phyloP scores from a whole-genome alignment of 2,797 vertebrate species.

The Euthynnus affinis region DNA sequence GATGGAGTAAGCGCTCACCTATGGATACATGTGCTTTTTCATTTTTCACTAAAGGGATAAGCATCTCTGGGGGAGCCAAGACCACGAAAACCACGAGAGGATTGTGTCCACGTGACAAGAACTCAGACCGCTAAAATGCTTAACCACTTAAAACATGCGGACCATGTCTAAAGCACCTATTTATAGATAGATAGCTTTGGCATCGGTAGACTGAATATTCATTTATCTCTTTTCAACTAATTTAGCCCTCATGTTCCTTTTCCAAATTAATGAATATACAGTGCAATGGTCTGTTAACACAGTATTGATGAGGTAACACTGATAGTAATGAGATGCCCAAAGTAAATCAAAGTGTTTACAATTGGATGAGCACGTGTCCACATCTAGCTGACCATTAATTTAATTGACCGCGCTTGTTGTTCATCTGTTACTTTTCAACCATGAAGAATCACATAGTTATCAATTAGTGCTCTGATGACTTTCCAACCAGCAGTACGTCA shows the following conservation, averaged over 20 bases:
- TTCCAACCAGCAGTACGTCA: constrained; percentile 31
- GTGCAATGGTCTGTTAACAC: constrained; percentile 67
- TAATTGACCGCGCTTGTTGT: constrained; percentile 45
- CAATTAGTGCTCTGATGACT: constrained; percentile 28
- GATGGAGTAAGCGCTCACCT: constrained; percentile 33
- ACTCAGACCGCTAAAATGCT: not conserved
- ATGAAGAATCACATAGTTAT: constrained; percentile 27
- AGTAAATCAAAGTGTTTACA: constrained; percentile 65
- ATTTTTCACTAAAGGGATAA: constrained; percentile 1
- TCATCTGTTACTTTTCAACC: constrained; percentile 48
- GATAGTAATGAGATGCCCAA: constrained; percentile 59
- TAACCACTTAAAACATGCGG: constrained; percentile 30
- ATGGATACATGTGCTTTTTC: constrained; percentile 6
- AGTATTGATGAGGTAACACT: constrained; percentile 64
- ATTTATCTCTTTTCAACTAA: constrained; percentile 68
- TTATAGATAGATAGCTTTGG: constrained; percentile 48
- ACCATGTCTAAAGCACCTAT: constrained; percentile 45
- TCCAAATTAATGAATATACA: constrained; percentile 65
- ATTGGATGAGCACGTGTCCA: constrained; percentile 36
- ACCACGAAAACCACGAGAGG: constrained; percentile 7
- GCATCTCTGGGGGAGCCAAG: constrained; percentile 6
- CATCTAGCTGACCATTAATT: constrained; percentile 49
- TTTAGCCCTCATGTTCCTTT: constrained; percentile 55
- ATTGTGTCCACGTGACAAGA: constrained; percentile 16
- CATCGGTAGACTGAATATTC: constrained; percentile 34